Conservation (phyloP, 1,140 invertebrate species). For the Drosophila pseudoananassae region DNA sequence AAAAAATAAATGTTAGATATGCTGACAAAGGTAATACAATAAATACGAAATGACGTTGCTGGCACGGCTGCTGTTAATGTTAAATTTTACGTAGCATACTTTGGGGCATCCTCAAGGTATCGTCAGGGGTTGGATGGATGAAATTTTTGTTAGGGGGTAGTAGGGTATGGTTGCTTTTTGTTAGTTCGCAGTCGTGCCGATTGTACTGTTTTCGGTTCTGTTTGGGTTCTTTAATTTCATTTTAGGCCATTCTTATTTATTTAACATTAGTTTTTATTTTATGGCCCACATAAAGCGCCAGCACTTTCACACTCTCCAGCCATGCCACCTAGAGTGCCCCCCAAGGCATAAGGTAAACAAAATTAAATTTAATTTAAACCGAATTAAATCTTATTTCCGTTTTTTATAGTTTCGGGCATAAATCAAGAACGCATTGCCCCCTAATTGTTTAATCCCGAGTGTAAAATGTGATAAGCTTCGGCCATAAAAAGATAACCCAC, state of each 20-base stretch:
- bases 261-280: conserved; percentile 79
- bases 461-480: conserved; percentile 30
- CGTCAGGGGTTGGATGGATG: background rate
- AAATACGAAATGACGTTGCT: conserved; percentile 74
- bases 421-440: conserved; percentile 27
- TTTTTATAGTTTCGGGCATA: conserved; percentile 28
- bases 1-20: conserved; percentile 76
- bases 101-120: conserved; percentile 43
- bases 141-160: background rate
- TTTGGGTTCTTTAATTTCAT: conserved; percentile 60
- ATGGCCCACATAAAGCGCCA: conserved; percentile 46
- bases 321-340: background rate
- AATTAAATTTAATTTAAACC: conserved; percentile 24
- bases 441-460: conserved; percentile 49
- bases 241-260: conserved; percentile 72
- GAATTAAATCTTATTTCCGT: conserved; percentile 10
- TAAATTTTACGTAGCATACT: conserved; percentile 71
- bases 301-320: conserved; percentile 19
- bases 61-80: conserved; percentile 60
- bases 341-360: conserved; percentile 24
- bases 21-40: conserved; percentile 81
- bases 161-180: conserved; percentile 2
- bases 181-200: conserved; percentile 42
- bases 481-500: conserved; percentile 41
- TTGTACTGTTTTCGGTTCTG: conserved; percentile 16